Evolutionary conservation across 2,888 invertebrate species (phyloP), one percentile per base, ranked within the genome.

Genomic region (Strigamia crassipes): DNA sequence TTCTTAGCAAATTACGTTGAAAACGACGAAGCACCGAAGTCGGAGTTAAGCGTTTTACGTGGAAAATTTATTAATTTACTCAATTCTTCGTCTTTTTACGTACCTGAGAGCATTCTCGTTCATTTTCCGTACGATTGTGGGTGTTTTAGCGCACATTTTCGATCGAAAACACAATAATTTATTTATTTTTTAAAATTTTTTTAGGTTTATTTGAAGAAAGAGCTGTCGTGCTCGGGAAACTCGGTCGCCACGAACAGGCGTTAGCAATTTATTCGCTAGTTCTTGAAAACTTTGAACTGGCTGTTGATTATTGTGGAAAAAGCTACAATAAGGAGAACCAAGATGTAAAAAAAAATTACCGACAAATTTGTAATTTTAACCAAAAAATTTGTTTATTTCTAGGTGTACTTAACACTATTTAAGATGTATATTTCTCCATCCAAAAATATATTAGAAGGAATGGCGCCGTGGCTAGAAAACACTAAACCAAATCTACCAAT

Each of bases 221-320:
- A 83, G 98, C 99, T 0, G 91, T 99, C n/a, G 93, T 99, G 83
- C 89, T 98, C 66, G 98, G 97, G 0, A 93, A 94, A 85, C 89
- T 98, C 31, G 96, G 95, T 0, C 90, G 94, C 84, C 98, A 99
- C 87, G 95, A 97, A 86, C 94, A 97, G 87, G 97, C 96, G 0
- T 89, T 99, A 78, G 93, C 94, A 0, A 95, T 99, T 86, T 98
- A 98, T 87, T 92, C 97, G 23, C 93, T 95, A 86, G 92, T 96
- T 42, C 90, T 99, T 82, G 89, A 95, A 61, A 94, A 99, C 87
- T 91, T 94, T 0, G 89, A 92, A 5, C 92, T 93, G 86, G 99
- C 99, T 0, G 92, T 94, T 83, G 90, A 92, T 82, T 99, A 96
- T 88, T 96, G 96, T 86, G 91, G 93, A 85, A 92, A 91, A 84